Evolutionary conservation across 2,113 vertebrate genomes (phyloP), one percentile per base, ranked within the genome.

Genomic region (Brachirus orientalis): DNA sequence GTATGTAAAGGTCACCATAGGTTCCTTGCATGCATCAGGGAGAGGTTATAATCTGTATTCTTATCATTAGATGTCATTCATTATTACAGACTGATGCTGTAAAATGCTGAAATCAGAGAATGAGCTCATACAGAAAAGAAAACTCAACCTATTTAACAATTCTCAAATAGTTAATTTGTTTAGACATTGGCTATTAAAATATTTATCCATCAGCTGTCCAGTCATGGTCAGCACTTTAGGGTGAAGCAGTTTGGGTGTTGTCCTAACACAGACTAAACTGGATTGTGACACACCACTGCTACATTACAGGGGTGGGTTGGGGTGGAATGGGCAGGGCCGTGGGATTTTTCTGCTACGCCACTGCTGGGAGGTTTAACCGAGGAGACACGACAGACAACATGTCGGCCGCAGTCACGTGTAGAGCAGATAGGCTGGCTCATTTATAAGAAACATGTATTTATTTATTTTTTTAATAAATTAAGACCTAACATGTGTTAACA

Each of bases 331-430:
- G 68, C 35, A 6, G 57, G 40, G 50, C n/a, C 28, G 47, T 79
- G 33, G 8, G 5, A 43, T 43, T 43, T 40, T 43, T 16, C 22
- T 41, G 71, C 73, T 86, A 73, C 81, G 80, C 79, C 81, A 80
- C 83, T 83, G 75, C 53, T 70, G 72, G 60, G 50, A 75, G 82
- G 79, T 66, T 80, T 69, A 84, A n/a, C 2, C 17, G 69, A 72
- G 74, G 77, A 70, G 70, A 79, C 56, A n/a, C 61, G 20, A 46
- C 73, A 62, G 45, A 79, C 82, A 87, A 87, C 52, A 88, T 89
- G 85, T 90, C 89, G 83, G 85, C 76, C 76, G 71, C 79, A 90
- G 86, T 89, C 86, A 88, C 87, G 77, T 88, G 80, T 75, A 79
- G 72, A 3, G 18, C 7, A 37, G 20, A 55, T 19, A 36, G 7